Base-by-base conservation (phyloP, 2,888 invertebrate genomes). In the Sminthurinus aureus region DNA sequence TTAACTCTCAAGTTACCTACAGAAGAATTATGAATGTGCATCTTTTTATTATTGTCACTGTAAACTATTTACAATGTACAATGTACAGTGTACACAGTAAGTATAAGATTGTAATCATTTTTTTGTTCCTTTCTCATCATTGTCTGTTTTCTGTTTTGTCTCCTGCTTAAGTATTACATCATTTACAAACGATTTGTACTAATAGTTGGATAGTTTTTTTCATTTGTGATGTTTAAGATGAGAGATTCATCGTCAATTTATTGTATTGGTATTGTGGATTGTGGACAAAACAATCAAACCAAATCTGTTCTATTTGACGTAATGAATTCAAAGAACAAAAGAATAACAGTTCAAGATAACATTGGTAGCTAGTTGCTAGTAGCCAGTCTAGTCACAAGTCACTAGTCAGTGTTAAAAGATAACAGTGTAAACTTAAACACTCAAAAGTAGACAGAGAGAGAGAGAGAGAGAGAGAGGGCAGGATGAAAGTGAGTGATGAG, bases 261-360 rank as follows among this genome's bases (percentile, higher is more conserved):
- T 38, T 38, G 6, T 38, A 75, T 75, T 75, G 75, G 20, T 38
- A 52, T 79, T 69, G 50, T 38, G 79, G 69, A 79, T 69, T 69
- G 69, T 79, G 69, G 50, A 67, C 22, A 26, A 79, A 50, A 79
- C 67, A 69, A 79, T 79, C 69, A 69, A 69, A 79, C 51, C 38
- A 20, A 69, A 69, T 69, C 79, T 69, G 66, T 69, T 24, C 69
- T 79, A 69, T 79, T 79, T 67, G 69, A 12, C 66, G 69, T 79
- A 69, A 69, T 79, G 79, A 38, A 66, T 69, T 0, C 67, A 38
- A 38, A 38, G 38, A 38, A 38, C 38, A 38, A 38, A 38, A 38
- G 38, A 38, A 38, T 6, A 38, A 38, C 38, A 38, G 38, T 38
- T 38, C 38, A 38, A 38, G 38, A 38, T 38, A 38, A 38, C 38